Evolutionary conservation across 2,113 vertebrate species (phyloP), one percentile per base, ranked within the genome.

Genomic region (Ammodytes dubius): DNA sequence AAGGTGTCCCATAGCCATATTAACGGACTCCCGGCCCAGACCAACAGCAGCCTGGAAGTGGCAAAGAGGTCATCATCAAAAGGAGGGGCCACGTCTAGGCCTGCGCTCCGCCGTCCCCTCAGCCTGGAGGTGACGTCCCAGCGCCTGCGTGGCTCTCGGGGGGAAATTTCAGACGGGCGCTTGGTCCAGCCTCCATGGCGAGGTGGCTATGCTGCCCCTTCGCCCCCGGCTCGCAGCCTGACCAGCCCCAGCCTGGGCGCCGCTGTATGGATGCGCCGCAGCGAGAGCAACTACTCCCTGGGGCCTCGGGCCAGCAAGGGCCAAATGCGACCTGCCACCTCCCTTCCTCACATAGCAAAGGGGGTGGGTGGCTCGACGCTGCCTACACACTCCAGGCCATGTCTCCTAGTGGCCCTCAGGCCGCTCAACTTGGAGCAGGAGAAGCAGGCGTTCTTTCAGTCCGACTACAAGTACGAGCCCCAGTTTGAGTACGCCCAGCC

Each of bases 401-500:
- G 98, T 71, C 92, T 98, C 81, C 95, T 99, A 2, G 96, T 98
- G 6, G 97, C 98, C 27, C 95, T 99, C 50, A 86, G 97, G 59
- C 98, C 98, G 5, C 89, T 93, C 7, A 99, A 99, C 86, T 87
- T 99, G 86, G 96, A 98, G 66, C 86, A 91, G 59, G 97, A 99
- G 81, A 94, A 96, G 72, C 94, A 94, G 66, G 88, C 89, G 0
- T 99, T 99, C 94, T 98, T 99, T 91, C 95, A 95, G 80, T 95
- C 97, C 4, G 88, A 94, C 79, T 98, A 95, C 80, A 93, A 95
- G 58, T 97, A 98, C 60, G 96, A 99, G 70, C 98, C 98, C 3
- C 98, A 98, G 95, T 99, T 99, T 52, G 94, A 97, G 79, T 99
- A 99, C 63, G 77, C 92, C 0, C 95, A 97, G 81, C 96, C 97